Percentiles rank a stretch among this genome's conserved stretches.
Evolutionary conservation across 2,113 vertebrate species (phyloP).

Genomic region (Gymnobelideus leadbeateri): DNA sequence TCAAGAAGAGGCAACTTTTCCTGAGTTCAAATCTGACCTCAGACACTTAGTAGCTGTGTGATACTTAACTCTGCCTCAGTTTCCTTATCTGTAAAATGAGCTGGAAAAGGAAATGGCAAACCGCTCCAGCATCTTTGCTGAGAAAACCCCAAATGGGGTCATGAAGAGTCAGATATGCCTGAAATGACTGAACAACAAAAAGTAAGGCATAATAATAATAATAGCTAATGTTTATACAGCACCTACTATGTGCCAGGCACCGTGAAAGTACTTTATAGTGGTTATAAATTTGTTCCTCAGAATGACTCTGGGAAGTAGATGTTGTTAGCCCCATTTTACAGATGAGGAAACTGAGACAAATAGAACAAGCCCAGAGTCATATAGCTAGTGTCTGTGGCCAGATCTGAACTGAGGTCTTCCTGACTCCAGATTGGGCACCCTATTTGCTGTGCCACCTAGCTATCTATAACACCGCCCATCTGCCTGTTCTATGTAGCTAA

Average conservation of each 20-base stretch:
- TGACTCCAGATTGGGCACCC: neutral
- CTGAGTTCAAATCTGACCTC: neutral
- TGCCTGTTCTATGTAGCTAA: neutral
- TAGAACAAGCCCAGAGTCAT: neutral
- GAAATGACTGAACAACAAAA: neutral
- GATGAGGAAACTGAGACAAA: neutral
- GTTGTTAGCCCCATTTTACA: neutral
- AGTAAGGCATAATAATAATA: neutral
- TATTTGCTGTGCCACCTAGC: neutral
- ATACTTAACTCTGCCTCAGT: neutral
- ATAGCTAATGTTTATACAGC: neutral
- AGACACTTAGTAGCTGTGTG: neutral
- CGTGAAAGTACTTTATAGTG: neutral
- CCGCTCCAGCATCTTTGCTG: neutral
- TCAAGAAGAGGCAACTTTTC: neutral
- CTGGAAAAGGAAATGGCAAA: neutral
- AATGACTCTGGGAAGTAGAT: neutral
- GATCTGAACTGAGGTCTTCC: neutral
- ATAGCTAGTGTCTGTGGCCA: neutral
- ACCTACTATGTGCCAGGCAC: neutral
- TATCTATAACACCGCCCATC: neutral
- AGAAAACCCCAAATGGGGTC: neutral
- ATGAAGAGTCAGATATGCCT: neutral
- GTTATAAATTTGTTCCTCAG: neutral
- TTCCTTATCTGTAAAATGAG: neutral